A percentile compares a stretch with the other conserved stretches of the same genome.
phyloP scores from a whole-genome alignment of 2,888 invertebrate genomes.

The Cephus sareptanus region DNA sequence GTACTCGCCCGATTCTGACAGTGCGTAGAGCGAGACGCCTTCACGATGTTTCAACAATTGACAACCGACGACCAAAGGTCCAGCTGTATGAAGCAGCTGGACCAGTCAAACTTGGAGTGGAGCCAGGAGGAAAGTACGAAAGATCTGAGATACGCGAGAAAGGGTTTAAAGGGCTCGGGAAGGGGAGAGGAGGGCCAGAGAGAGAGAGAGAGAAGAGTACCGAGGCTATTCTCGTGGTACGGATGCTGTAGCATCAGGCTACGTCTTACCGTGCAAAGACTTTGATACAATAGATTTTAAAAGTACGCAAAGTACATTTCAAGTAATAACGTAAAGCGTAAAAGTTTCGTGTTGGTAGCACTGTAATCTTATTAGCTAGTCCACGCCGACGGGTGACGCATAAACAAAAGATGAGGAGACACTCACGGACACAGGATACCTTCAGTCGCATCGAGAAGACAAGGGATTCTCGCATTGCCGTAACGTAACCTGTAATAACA shows the following conservation, averaged over 20 bases:
- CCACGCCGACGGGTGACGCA: slow-evolving; percentile 47
- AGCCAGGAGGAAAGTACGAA: not conserved
- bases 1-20: slow-evolving; percentile 1
- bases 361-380: slow-evolving; percentile 56
- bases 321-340: slow-evolving; percentile 38
- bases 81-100: slow-evolving; percentile 46
- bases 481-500: not conserved
- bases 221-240: slow-evolving; percentile 1
- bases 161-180: not conserved
- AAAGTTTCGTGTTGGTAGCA: slow-evolving; percentile 50
- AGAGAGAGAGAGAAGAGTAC: not conserved
- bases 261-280: slow-evolving; percentile 34
- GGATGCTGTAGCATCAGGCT: slow-evolving; percentile 2
- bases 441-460: not conserved
- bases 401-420: slow-evolving; percentile 8
- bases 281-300: slow-evolving; percentile 32
- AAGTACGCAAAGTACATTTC: slow-evolving; percentile 46
- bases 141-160: not conserved
- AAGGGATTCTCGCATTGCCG: not conserved
- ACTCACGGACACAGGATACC: not conserved
- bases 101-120: not conserved
- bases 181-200: not conserved
- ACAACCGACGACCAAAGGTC: slow-evolving; percentile 8
- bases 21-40: slow-evolving; percentile 2
- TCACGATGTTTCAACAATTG: not conserved